phyloP scores from a whole-genome alignment of 2,797 vertebrate genomes.

The Alfaro cultratus region DNA sequence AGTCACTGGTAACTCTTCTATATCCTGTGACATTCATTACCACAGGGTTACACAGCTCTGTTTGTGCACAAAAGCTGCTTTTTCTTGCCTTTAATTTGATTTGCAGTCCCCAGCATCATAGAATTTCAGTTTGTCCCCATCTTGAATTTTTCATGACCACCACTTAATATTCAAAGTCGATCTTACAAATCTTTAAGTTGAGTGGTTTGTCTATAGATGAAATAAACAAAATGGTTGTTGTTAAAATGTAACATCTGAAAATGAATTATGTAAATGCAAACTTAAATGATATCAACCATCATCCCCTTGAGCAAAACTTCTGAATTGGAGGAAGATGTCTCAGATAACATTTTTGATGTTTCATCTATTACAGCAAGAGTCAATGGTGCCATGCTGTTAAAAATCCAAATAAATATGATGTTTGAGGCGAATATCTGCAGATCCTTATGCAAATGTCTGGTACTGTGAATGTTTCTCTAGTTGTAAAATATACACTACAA shows the following conservation, averaged over 20 bases:
- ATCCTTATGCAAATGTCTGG: neutral
- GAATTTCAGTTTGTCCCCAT: constrained; percentile 40
- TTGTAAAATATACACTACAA: neutral
- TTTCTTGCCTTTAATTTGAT: constrained; percentile 65
- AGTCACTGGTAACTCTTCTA: constrained; percentile 9
- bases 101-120: constrained; percentile 27
- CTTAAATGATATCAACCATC: neutral
- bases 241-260: neutral
- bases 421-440: neutral
- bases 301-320: neutral
- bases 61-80: constrained; percentile 45
- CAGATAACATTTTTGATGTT: neutral
- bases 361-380: neutral
- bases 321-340: neutral
- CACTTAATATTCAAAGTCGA: neutral
- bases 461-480: neutral
- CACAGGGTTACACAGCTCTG: constrained; percentile 32
- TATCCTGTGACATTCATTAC: constrained; percentile 77
- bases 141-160: neutral
- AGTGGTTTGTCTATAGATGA: neutral
- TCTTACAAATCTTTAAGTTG: neutral
- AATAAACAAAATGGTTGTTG: neutral
- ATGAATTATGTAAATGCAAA: neutral
- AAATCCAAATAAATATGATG: neutral
- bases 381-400: neutral